Conservation (phyloP, 2,113 vertebrate species). For the Orcinus orca region DNA sequence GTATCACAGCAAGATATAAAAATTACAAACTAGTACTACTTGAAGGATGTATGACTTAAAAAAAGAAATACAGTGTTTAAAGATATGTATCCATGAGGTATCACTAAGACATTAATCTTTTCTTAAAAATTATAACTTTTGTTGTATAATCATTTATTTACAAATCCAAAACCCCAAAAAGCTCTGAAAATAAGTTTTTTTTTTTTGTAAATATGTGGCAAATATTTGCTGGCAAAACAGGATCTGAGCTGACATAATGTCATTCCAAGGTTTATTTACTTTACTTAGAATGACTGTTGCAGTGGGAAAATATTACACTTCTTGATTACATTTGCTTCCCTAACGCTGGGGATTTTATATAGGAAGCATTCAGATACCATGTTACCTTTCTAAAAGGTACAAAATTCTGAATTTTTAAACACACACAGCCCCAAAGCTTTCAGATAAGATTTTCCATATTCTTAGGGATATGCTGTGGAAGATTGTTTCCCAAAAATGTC, state of each 20-base stretch:
- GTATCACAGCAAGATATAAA: not conserved
- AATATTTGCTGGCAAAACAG: not conserved
- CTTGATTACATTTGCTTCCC: not conserved
- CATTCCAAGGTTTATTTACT: not conserved
- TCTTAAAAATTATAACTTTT: not conserved
- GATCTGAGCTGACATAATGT: not conserved
- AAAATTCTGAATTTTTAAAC: not conserved
- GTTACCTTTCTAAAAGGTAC: not conserved
- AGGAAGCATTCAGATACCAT: not conserved
- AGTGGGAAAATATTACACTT: not conserved
- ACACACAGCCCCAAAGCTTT: not conserved
- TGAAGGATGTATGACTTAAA: not conserved
- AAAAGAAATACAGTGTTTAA: not conserved
- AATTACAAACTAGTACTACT: not conserved
- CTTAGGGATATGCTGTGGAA: not conserved
- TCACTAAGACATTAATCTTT: not conserved
- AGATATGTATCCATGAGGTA: not conserved
- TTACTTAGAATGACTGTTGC: not conserved
- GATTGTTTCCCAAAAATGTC: not conserved
- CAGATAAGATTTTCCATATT: not conserved
- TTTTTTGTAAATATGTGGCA: not conserved
- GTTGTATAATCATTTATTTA: not conserved
- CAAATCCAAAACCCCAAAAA: not conserved
- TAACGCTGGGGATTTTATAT: not conserved
- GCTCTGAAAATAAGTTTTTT: not conserved